Base-by-base conservation (phyloP, 2,888 invertebrate genomes). In the Leucoptera coffeella region DNA sequence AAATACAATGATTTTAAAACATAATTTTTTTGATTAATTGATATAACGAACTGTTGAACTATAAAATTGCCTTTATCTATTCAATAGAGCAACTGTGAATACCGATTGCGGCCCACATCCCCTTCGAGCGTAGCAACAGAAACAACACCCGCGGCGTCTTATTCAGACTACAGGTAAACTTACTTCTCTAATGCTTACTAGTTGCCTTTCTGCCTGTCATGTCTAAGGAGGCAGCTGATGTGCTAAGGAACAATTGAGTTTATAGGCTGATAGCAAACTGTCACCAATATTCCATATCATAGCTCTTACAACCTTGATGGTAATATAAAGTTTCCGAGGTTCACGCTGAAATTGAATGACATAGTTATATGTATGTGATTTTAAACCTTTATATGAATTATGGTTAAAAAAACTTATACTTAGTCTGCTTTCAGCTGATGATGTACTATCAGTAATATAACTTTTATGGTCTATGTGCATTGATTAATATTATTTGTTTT, bases 21-120 rank as follows among this genome's bases (percentile, higher is more conserved):
- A n/a, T n/a, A n/a, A n/a, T n/a, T n/a, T n/a, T n/a, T n/a, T n/a
- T n/a, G n/a, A n/a, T n/a, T n/a, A n/a, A n/a, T n/a, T n/a, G n/a
- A n/a, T n/a, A n/a, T n/a, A n/a, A n/a, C n/a, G n/a, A n/a, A n/a
- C n/a, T n/a, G n/a, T n/a, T n/a, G n/a, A n/a, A n/a, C n/a, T n/a
- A n/a, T n/a, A n/a, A n/a, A n/a, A n/a, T n/a, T n/a, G n/a, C n/a
- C n/a, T n/a, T n/a, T n/a, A n/a, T n/a, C n/a, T n/a, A n/a, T n/a
- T n/a, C n/a, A n/a, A n/a, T n/a, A n/a, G n/a, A 45, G 32, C 29
- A 47, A 45, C 4, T 58, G 58, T 34, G 55, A 54, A 39, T 60
- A 50, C 46, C 52, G 61, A 13, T 45, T 49, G 31, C 47, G 56
- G 21, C 47, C 50, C 14, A 38, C 50, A 17, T 50, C 56, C 14